Percentiles rank a stretch among this genome's conserved stretches.
Conservation (phyloP, 2,888 invertebrate species). For the Drosophila flavopinicola region DNA sequence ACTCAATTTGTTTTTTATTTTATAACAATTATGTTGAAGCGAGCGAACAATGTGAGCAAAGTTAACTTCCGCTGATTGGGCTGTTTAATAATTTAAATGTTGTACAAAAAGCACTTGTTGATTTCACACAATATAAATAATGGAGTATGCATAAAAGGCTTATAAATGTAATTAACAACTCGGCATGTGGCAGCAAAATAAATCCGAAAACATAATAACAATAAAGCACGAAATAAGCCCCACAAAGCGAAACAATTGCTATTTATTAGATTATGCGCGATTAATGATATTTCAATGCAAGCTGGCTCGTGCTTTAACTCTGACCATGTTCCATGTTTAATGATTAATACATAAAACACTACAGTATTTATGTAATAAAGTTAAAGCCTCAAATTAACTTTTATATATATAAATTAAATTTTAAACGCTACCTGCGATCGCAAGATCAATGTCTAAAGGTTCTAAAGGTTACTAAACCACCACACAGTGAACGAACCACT, state of each 20-base stretch:
- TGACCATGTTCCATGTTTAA: constrained; percentile 9
- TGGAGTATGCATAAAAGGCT: constrained; percentile 22
- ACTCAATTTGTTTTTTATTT: constrained; percentile 17
- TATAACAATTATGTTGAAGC: constrained; percentile 3
- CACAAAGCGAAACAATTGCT: constrained; percentile 56
- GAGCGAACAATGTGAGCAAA: constrained; percentile 9
- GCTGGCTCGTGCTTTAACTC: constrained; percentile 38
- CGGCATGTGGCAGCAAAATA: constrained; percentile 1
- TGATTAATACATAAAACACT: constrained; percentile 18
- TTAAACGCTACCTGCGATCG: neutral
- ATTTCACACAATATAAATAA: constrained; percentile 49
- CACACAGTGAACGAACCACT: constrained; percentile 16
- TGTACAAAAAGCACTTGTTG: constrained; percentile 49
- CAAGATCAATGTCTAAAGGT: constrained; percentile 58
- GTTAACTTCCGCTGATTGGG: constrained; percentile 46
- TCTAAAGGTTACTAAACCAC: constrained; percentile 5
- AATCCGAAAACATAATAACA: constrained; percentile 27
- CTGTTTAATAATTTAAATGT: constrained; percentile 52
- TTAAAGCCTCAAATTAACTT: neutral
- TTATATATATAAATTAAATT: constrained; percentile 5
- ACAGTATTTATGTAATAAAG: neutral
- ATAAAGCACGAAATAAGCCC: constrained; percentile 18
- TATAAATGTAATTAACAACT: constrained; percentile 48
- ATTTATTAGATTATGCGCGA: constrained; percentile 66
- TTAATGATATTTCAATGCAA: constrained; percentile 61